Evolutionary conservation across 1,140 invertebrate species (phyloP).

Genomic region (Drosophila willistoni): DNA sequence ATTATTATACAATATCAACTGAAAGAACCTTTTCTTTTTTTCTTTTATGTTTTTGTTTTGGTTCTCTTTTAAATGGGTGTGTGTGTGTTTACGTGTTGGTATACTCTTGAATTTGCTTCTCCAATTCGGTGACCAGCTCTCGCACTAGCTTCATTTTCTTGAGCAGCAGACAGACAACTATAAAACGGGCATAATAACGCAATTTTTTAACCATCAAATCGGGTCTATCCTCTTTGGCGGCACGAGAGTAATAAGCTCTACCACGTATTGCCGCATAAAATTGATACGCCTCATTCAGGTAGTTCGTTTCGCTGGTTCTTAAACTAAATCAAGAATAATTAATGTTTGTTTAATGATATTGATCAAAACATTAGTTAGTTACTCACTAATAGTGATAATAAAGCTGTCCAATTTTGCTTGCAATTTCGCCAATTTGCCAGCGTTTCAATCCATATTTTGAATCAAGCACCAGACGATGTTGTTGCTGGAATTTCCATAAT

Average conservation of each 20-base stretch:
- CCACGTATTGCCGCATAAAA: constrained; percentile 98
- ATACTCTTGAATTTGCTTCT: constrained; percentile 96
- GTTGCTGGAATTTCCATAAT: constrained; percentile 99
- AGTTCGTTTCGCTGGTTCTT: constrained; percentile 97
- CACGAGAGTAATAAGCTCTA: constrained; percentile 96
- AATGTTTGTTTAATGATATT: neutral
- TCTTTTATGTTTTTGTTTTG: neutral
- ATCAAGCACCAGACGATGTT: constrained; percentile 96
- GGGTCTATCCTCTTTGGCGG: constrained; percentile 96
- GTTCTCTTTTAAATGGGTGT: constrained; percentile 12
- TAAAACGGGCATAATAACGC: constrained; percentile 97
- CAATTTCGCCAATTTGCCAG: constrained; percentile 99
- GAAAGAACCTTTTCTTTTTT: neutral
- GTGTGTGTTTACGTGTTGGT: constrained; percentile 87
- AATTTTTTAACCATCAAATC: constrained; percentile 99
- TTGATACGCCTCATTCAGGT: constrained; percentile 97
- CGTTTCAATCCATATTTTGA: constrained; percentile 97
- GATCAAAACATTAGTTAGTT: neutral
- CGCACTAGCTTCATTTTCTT: constrained; percentile 97
- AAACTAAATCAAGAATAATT: constrained; percentile 85
- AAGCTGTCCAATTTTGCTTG: constrained; percentile 98
- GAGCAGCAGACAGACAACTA: constrained; percentile 96
- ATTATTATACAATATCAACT: constrained; percentile 11
- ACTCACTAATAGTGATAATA: constrained; percentile 99
- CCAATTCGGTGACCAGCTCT: constrained; percentile 95